Evolutionary conservation across 1,140 invertebrate genomes (phyloP), one percentile per base, ranked within the genome.

Genomic region (Ostrea edulis): DNA sequence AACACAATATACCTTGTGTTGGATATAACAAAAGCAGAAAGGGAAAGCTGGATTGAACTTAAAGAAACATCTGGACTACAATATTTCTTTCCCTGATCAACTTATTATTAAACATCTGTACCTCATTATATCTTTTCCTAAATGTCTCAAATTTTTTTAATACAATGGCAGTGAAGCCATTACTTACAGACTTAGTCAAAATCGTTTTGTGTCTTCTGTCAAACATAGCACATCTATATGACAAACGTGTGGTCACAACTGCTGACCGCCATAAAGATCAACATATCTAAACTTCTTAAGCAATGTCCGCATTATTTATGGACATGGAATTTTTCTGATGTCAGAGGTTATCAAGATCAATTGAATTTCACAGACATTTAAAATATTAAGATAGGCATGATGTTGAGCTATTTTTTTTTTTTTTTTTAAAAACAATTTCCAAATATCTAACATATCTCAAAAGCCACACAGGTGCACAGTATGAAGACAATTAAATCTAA

Each of bases 211-310:
- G 12, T 11, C 12, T 25, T 29, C 22, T 35, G 68, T 71, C 68
- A 71, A 71, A 71, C 9, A 14, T 11, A 29, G 4, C 22, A 35
- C 68, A 71, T 71, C 8, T 35, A 71, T 29, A 29, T 71, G 68
- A 71, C 68, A 71, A 71, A 71, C 9, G 12, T 29, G 4, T 29
- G 25, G 68, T 71, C 68, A 71, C 68, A 71, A 71, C 68, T 71
- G 68, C 25, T 35, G 68, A 14, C 68, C 25, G 12, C 35, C 68
- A 14, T 0, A 25, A 71, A 71, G 68, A 71, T 71, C 35, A 29
- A 71, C 12, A 29, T 14, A 71, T 71, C 29, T 71, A 25, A 25
- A 71, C 68, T 25, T 35, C 68, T 25, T 29, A 71, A 71, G 14
- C 68, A 71, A 35, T 71, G 68, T 71, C 25, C 68, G 17, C 22